Base-by-base conservation (phyloP, 2,888 invertebrate genomes). In the Phengaris alcon region DNA sequence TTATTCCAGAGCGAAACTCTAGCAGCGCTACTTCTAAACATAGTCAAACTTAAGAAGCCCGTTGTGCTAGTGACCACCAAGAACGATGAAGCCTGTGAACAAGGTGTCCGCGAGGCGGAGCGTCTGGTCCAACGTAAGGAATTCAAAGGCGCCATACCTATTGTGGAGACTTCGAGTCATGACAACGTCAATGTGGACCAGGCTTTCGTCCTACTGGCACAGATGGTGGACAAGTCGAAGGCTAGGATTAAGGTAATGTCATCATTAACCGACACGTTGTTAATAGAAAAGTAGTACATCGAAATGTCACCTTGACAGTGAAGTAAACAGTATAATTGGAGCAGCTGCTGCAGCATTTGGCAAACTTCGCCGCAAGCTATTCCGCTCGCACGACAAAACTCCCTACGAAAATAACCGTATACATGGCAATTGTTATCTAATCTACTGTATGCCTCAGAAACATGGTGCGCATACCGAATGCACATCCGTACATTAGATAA, bases 181-280 rank as follows among this genome's bases (percentile, higher is more conserved):
- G 97, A 98, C 84, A 98, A 98, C 84, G 98, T 99, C 79, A 99
- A 99, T 87, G 97, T 99, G 59, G 99, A 99, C 85, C 94, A 97
- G 83, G 97, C 99, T 48, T 98, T 98, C 87, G 94, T 98, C 84
- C 93, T 97, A 75, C 91, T 99, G 76, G 98, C 98, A 51, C 98
- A 99, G 92, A 95, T 98, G 92, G 96, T 98, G 79, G 99, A 99
- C 86, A 97, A 97, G 86, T 96, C 97, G 68, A 98, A 98, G 90
- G 95, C 96, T 77, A 94, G 96, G 79, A 94, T 95, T 80, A 94
- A 95, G 90, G 94, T 94, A 22, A 35, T 35, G 35, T 3, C 35
- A 35, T 35, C 35, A 35, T 2, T 35, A 35, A 35, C 35, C 35
- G 35, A 35, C 35, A 35, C 35, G 35, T 35, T 35, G 35, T 35